Evolutionary conservation across 2,888 invertebrate genomes (phyloP), one percentile per base, ranked within the genome.

Genomic region (Macrostomum cliftonense): DNA sequence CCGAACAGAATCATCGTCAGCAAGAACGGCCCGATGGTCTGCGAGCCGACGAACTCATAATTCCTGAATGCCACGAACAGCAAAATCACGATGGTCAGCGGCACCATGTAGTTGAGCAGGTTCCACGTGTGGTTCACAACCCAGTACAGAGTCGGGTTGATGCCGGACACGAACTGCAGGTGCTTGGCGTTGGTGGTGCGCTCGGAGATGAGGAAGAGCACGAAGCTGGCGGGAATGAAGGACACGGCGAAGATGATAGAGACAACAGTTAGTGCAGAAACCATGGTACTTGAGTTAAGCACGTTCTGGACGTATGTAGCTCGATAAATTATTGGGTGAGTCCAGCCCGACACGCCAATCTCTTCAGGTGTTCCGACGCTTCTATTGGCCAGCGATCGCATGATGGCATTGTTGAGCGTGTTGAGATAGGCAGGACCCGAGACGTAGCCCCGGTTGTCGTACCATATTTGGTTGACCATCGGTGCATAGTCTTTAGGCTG

Each of bases 401-500:
- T 57, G 17, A 71, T 59, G 16, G 28, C 4, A 28, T 74, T 74
- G 57, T 69, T 70, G 46, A 83, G 69, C 0, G 78, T 77, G 65
- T 80, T 83, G 54, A 83, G 66, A 72, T 79, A 82, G 0, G 80
- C 72, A 0, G 83, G 79, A 62, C 81, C 72, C 0, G 86, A 76
- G 61, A 82, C 79, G 75, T 83, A 82, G 0, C 84, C 85, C 67
- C 84, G 84, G 70, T 88, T 88, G 73, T 87, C 83, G 72, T 80
- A 88, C 87, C 87, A 88, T 19, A 84, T 78, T 74, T 76, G 28
- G 28, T 28, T 28, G 4, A 28, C 28, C 4, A 28, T 28, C 9
- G 28, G 5, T 28, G 4, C 28, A 9, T 4, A 28, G 9, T 9
- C 9, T 4, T 9, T 28, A 4, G 4, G 28, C 28, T 28, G 28